phyloP scores from a whole-genome alignment of 2,888 invertebrate species.

The Aphrophora alni region DNA sequence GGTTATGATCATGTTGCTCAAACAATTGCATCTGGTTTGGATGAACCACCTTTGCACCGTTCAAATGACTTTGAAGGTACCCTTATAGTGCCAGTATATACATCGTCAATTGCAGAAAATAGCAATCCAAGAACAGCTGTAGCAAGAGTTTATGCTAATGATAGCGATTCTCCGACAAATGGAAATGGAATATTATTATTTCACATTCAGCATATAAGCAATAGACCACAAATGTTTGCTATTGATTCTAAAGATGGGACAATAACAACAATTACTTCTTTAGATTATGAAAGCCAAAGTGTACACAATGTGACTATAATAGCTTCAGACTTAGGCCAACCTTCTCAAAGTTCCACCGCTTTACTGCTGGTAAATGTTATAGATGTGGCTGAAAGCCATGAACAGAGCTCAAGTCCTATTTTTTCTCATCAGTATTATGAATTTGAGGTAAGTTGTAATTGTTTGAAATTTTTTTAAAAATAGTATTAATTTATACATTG shows the following conservation, averaged over 20 bases:
- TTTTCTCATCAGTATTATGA: slow-evolving; percentile 79
- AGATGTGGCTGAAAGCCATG: slow-evolving; percentile 66
- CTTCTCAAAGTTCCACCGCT: slow-evolving; percentile 81
- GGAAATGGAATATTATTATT: slow-evolving; percentile 87
- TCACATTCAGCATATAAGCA: slow-evolving; percentile 71
- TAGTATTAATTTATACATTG: neutral
- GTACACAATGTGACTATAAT: slow-evolving; percentile 78
- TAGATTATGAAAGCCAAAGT: slow-evolving; percentile 73
- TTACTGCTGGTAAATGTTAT: slow-evolving; percentile 71
- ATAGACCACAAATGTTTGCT: slow-evolving; percentile 67
- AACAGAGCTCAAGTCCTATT: slow-evolving; percentile 55
- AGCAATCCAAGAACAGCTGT: slow-evolving; percentile 76
- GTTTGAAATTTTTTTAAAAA: slow-evolving; percentile 14
- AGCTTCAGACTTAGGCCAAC: slow-evolving; percentile 85
- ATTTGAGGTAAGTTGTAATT: slow-evolving; percentile 61
- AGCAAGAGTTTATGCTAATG: slow-evolving; percentile 79
- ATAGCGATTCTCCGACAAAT: slow-evolving; percentile 78
- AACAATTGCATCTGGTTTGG: slow-evolving; percentile 45
- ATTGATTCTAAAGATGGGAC: slow-evolving; percentile 88
- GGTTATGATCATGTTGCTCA: slow-evolving; percentile 66
- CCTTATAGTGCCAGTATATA: slow-evolving; percentile 73
- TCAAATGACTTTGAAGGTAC: slow-evolving; percentile 62
- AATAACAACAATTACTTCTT: slow-evolving; percentile 73
- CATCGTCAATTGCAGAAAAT: slow-evolving; percentile 76
- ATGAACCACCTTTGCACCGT: slow-evolving; percentile 58